These are phyloP conservation scores for Metridium senile DNA, from an alignment of 92 coral and sea anemone genomes.

Conservation along the genomic window DNA sequence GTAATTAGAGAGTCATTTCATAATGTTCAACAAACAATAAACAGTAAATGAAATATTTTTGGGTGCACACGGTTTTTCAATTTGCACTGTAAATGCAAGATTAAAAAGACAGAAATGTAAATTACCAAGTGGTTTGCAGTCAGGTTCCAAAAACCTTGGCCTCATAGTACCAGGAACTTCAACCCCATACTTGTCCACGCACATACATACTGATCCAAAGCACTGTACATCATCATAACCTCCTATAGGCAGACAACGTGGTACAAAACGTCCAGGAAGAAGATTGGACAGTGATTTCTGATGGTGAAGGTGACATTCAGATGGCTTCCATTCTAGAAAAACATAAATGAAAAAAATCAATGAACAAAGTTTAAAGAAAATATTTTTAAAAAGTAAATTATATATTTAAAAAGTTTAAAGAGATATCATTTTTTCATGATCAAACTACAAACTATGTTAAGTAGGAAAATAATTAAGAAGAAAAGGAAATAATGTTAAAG, in stretches of 20 bases:
- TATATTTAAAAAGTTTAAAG: no score
- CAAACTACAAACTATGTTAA: no score
- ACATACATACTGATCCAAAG: slow-evolving; percentile 80
- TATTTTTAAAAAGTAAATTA: no score
- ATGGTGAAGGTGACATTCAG: slow-evolving; percentile 71
- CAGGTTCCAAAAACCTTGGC: slow-evolving; percentile 69
- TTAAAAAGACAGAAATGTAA: not conserved
- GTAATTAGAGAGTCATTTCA: no score
- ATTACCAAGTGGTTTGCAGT: slow-evolving; percentile 68
- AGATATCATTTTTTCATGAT: no score
- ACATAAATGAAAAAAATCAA: not conserved
- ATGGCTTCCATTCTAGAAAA: slow-evolving; percentile 43
- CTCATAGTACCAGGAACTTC: slow-evolving; percentile 81
- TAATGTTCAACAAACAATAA: no score
- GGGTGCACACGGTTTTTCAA: no score
- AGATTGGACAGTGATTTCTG: slow-evolving; percentile 68
- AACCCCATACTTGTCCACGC: slow-evolving; percentile 85
- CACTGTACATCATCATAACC: slow-evolving; percentile 75
- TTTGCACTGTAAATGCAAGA: no score
- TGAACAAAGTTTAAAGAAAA: not conserved
- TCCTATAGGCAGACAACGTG: slow-evolving; percentile 81
- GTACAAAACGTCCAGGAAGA: slow-evolving; percentile 85
- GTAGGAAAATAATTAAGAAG: no score
- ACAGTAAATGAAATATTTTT: no score
- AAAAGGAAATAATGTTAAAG: no score